These are phyloP conservation scores for Orthonyx spaldingii DNA, from an alignment of 2,113 vertebrate species.

Conservation along the genomic window DNA sequence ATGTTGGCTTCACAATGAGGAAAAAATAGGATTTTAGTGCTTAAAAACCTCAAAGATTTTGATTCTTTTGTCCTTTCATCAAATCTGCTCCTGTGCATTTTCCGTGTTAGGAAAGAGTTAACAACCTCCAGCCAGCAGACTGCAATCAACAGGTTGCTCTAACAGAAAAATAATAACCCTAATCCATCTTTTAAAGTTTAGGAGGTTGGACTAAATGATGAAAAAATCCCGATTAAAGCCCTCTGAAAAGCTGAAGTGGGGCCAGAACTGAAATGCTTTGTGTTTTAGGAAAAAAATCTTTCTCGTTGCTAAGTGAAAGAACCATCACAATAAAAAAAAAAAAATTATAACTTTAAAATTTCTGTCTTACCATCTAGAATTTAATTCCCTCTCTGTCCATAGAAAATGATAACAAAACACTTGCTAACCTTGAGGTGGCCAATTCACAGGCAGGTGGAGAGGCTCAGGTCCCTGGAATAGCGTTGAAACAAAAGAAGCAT, in stretches of 20 bases:
- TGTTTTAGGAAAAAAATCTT: conserved; percentile 39
- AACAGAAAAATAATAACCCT: conserved; percentile 43
- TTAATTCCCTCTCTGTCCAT: conserved; percentile 36
- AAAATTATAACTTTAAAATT: conserved; percentile 11
- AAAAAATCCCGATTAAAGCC: background rate
- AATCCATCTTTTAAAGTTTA: conserved; percentile 35
- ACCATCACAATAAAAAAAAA: background rate
- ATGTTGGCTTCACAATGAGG: background rate
- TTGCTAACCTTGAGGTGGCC: conserved; percentile 76
- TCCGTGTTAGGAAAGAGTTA: conserved; percentile 41
- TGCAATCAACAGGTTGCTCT: conserved; percentile 67
- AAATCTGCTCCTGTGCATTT: conserved; percentile 3
- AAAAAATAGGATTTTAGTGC: background rate
- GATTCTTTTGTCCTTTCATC: background rate
- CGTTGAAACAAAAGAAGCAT: conserved; percentile 62
- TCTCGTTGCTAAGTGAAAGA: conserved; percentile 46
- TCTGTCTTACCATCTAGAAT: conserved; percentile 13
- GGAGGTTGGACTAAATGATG: conserved; percentile 24
- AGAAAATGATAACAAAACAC: conserved; percentile 68
- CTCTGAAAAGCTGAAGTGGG: conserved; percentile 23
- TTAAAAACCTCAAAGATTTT: conserved; percentile 4
- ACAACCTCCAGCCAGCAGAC: conserved; percentile 33
- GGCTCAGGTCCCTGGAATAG: conserved; percentile 62
- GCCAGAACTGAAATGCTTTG: conserved; percentile 44
- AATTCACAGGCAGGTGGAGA: conserved; percentile 69